phyloP scores from a whole-genome alignment of 2,797 vertebrate genomes.

The Phataginus tricuspis region DNA sequence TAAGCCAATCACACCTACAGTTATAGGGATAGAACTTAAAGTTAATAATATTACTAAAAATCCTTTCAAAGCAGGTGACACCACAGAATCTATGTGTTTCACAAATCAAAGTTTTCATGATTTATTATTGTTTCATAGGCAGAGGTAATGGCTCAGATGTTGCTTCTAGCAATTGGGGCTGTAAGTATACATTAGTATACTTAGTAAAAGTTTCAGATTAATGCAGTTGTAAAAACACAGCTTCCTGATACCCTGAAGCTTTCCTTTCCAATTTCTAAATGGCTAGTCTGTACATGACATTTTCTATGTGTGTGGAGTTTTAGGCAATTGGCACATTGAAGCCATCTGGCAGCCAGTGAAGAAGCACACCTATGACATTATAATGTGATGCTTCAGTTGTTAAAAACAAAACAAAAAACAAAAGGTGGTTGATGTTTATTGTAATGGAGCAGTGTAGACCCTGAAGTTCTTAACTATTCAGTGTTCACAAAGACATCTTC shows the following conservation, averaged over 20 bases:
- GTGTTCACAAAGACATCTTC: neutral
- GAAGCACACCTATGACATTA: constrained; percentile 16
- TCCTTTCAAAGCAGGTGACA: neutral
- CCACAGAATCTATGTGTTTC: neutral
- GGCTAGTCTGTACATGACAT: neutral
- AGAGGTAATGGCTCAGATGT: neutral
- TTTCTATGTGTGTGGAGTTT: neutral
- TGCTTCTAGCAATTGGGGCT: neutral
- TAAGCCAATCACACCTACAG: neutral
- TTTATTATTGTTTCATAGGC: neutral
- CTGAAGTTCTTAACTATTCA: neutral
- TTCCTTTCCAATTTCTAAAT: neutral
- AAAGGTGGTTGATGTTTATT: neutral
- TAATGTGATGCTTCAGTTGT: neutral
- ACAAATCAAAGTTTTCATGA: neutral
- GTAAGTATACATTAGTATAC: neutral
- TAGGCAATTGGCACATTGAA: neutral
- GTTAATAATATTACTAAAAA: neutral
- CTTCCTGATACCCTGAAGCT: neutral
- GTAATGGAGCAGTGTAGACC: neutral
- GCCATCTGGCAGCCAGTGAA: constrained; percentile 3
- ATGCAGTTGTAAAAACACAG: neutral
- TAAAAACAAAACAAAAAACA: constrained; percentile 43
- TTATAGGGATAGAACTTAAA: neutral
- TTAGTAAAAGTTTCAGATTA: neutral